phyloP scores from a whole-genome alignment of 35 echinoderm and acorn worm species.

The Eucidaris tribuloides region DNA sequence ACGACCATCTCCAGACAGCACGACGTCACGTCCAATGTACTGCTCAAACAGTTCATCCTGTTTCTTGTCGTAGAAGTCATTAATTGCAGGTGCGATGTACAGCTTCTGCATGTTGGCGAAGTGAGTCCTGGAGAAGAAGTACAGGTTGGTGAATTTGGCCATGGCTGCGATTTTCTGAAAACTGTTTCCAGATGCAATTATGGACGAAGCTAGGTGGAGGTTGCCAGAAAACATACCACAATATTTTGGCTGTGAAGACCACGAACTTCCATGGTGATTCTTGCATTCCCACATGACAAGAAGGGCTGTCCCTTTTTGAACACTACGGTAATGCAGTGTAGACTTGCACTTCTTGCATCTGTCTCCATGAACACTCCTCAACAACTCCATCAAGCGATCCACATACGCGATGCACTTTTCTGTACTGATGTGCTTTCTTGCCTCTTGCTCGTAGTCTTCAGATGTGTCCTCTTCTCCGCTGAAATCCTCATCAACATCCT shows the following conservation, averaged over 20 bases:
- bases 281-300: not conserved
- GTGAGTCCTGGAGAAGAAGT: not conserved
- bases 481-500: conserved; percentile 4
- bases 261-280: not conserved
- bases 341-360: not conserved
- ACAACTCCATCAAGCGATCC: not conserved
- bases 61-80: not conserved
- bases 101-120: conserved; percentile 11
- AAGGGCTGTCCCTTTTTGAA: conserved; percentile 5
- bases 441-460: not conserved
- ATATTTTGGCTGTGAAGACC: not conserved
- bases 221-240: not conserved
- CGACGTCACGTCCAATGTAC: not conserved
- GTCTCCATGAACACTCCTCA: not conserved
- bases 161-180: not conserved
- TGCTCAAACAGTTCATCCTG: not conserved
- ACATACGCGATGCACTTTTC: conserved; percentile 14
- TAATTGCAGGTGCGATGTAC: conserved; percentile 1
- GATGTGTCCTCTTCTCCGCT: not conserved
- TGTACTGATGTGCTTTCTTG: not conserved
- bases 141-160: not conserved
- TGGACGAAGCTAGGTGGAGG: not conserved
- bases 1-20: no score
- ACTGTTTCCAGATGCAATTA: not conserved
- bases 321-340: not conserved